Base-by-base conservation (phyloP, 2,888 invertebrate genomes). In the Aspidiotus rigidus region DNA sequence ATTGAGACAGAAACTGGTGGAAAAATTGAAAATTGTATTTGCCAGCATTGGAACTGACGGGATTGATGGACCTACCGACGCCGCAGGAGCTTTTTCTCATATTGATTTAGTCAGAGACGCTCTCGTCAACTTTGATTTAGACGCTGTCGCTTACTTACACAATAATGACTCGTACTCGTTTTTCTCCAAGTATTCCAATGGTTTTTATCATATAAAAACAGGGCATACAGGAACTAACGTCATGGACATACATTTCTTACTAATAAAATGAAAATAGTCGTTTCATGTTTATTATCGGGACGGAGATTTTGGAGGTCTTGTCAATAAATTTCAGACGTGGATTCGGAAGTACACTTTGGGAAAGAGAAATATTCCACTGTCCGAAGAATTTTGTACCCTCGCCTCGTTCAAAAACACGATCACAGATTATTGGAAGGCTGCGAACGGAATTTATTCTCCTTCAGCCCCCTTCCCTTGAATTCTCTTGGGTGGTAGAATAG, bases 171-270 rank as follows among this genome's bases (percentile, higher is more conserved):
- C 92, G 7, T 91, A 92, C 77, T 85, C 82, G 74, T 94, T 95
- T 78, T 93, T 86, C 77, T 81, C 81, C 54, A 76, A 77, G 56
- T 85, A 89, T 71, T 80, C 81, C 53, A 77, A 82, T 72, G 92
- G 91, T 0, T 75, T 79, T 49, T 83, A 86, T 77, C 86, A 92
- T 76, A 78, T 99, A 7, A 83, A 86, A 72, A 89, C 88, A 62
- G 98, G 98, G 0, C 88, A 93, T 76, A 97, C 97, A 28, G 93
- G 95, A 56, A 98, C 97, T 39, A 99, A 99, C 83, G 96, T 99
- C 0, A 99, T 99, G 97, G 99, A 99, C 80, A 80, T 97, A 74
- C 90, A 92, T 78, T 78, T 91, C 10, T 13, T 59, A 39, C 6
- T 59, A 16, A 17, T 59, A 10, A 59, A 10, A 28, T 28, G 28